Evolutionary conservation across 2,797 vertebrate species (phyloP).

Genomic region (Buphagus erythrorhynchus): DNA sequence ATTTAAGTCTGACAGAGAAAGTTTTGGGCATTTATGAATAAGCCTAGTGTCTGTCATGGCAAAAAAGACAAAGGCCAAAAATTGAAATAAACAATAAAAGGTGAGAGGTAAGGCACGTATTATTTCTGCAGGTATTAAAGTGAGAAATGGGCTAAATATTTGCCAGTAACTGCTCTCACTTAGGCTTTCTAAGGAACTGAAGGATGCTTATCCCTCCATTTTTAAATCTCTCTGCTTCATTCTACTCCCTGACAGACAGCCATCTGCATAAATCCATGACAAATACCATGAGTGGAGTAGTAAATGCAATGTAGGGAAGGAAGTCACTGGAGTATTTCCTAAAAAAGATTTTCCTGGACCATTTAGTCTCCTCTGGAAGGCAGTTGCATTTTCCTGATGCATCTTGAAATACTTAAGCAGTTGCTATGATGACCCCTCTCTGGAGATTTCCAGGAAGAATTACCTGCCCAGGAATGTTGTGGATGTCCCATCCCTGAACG

Average conservation of each 20-base stretch:
- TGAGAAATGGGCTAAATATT: not conserved
- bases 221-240: not conserved
- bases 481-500: not conserved
- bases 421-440: not conserved
- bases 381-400: not conserved
- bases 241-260: not conserved
- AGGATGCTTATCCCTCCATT: not conserved
- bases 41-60: not conserved
- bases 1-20: not conserved
- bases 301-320: not conserved
- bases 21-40: not conserved
- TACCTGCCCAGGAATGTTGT: not conserved
- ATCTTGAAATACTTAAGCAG: not conserved
- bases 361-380: not conserved
- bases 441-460: not conserved
- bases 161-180: not conserved
- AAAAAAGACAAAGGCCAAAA: not conserved
- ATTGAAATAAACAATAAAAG: not conserved
- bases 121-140: not conserved
- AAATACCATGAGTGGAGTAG: not conserved
- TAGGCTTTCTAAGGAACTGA: not conserved
- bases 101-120: not conserved
- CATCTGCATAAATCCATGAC: not conserved
- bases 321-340: not conserved
- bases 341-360: not conserved